Evolutionary conservation across 2,797 vertebrate genomes (phyloP).

Genomic region (Chanos chanos): DNA sequence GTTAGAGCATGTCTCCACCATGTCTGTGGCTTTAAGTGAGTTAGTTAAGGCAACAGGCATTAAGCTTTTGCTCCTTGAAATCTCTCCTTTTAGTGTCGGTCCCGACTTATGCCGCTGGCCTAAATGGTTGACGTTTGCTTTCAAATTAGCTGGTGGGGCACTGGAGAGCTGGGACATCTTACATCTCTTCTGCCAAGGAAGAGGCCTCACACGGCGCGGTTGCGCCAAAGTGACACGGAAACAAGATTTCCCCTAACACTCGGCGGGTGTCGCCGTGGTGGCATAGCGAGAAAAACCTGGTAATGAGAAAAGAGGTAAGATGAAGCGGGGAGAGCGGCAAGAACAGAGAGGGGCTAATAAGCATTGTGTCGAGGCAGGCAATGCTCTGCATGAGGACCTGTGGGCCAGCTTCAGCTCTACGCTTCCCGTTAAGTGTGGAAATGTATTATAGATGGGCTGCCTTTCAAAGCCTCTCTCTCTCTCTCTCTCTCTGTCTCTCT

Average conservation of each 20-base stretch:
- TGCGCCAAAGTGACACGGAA: background rate
- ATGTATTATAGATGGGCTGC: slow-evolving; percentile 45
- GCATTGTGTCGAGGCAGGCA: slow-evolving; percentile 23
- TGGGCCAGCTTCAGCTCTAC: slow-evolving; percentile 30
- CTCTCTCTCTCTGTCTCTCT: slow-evolving; percentile 2
- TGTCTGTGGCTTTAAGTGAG: slow-evolving; percentile 56
- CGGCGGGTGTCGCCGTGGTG: slow-evolving; percentile 30
- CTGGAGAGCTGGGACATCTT: slow-evolving; percentile 29
- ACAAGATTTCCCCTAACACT: slow-evolving; percentile 31
- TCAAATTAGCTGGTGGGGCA: slow-evolving; percentile 28
- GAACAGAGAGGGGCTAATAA: slow-evolving; percentile 31
- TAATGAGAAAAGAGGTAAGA: slow-evolving; percentile 39
- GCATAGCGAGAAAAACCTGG: slow-evolving; percentile 35
- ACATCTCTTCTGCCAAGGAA: slow-evolving; percentile 15
- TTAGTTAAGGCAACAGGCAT: slow-evolving; percentile 55
- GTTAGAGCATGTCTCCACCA: slow-evolving; percentile 45
- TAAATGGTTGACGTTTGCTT: slow-evolving; percentile 12
- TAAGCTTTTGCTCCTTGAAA: background rate
- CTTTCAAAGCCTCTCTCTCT: slow-evolving; percentile 36
- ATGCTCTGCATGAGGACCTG: slow-evolving; percentile 14
- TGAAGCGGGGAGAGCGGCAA: slow-evolving; percentile 21
- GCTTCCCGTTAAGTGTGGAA: slow-evolving; percentile 39
- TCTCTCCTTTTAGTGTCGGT: background rate
- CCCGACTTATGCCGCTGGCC: slow-evolving; percentile 15
- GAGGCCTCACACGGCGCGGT: slow-evolving; percentile 23